These are phyloP conservation scores for Amblyteles armatorius DNA, from an alignment of 2,888 invertebrate genomes.

Conservation along the genomic window DNA sequence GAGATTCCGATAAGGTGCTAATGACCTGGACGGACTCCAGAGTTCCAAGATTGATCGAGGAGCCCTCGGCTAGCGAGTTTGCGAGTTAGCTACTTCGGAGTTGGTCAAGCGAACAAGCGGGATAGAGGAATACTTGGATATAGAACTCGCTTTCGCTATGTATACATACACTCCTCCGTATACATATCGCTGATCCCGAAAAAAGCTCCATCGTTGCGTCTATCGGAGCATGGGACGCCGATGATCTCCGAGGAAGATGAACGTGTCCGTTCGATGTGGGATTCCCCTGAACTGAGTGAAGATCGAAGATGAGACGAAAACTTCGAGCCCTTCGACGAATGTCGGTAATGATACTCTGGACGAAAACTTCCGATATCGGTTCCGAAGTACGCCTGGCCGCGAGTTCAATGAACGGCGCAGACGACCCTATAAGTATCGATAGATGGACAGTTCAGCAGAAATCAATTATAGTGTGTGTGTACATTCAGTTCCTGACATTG, in stretches of 20 bases:
- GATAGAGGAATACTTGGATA: conserved; percentile 41
- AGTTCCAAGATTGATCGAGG: conserved; percentile 72
- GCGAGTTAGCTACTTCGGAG: conserved; percentile 51
- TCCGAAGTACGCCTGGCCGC: background rate
- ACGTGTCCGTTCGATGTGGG: background rate
- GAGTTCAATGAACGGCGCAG: too few relatives aligned
- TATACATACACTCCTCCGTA: background rate
- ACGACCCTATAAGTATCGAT: too few relatives aligned
- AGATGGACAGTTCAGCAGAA: too few relatives aligned
- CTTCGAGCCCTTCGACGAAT: conserved; percentile 51
- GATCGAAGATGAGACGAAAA: conserved; percentile 18
- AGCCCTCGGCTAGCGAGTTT: conserved; percentile 54
- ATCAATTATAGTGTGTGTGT: too few relatives aligned
- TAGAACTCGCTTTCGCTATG: conserved; percentile 17
- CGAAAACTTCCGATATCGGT: background rate
- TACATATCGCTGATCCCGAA: conserved; percentile 69
- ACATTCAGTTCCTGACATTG: too few relatives aligned
- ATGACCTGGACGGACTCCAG: conserved; percentile 71
- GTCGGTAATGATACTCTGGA: conserved; percentile 63
- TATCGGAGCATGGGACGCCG: conserved; percentile 27
- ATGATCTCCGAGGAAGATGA: conserved; percentile 36
- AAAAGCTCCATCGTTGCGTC: conserved; percentile 61
- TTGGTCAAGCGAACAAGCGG: conserved; percentile 51
- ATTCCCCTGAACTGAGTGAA: background rate
- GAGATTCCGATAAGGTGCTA: conserved; percentile 73